Percentiles rank a stretch among this genome's conserved stretches.
Conservation (phyloP, 2,113 vertebrate genomes). For the Chionomys nivalis region DNA sequence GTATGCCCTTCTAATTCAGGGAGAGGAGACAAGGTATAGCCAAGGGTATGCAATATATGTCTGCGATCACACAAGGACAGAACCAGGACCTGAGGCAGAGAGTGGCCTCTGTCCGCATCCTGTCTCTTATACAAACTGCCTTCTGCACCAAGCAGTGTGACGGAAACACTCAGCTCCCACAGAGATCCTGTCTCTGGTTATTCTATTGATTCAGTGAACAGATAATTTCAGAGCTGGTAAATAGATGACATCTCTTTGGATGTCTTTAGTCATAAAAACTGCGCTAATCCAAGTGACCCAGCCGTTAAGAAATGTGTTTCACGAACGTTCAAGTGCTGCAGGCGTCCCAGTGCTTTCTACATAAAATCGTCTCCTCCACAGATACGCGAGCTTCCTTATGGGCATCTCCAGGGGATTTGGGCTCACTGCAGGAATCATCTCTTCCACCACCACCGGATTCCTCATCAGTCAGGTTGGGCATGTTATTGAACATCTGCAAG, state of each 20-base stretch:
- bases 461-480: slow-evolving; percentile 79
- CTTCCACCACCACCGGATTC: slow-evolving; percentile 77
- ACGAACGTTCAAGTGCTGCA: background rate
- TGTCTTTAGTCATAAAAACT: background rate
- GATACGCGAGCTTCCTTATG: slow-evolving; percentile 80
- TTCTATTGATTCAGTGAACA: background rate
- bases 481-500: slow-evolving; percentile 2
- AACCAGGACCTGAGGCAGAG: background rate
- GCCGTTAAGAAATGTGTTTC: background rate
- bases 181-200: background rate
- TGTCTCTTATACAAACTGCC: background rate
- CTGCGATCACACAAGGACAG: background rate
- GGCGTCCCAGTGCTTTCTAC: background rate
- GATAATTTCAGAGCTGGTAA: background rate
- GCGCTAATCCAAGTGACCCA: background rate
- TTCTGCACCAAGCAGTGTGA: background rate
- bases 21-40: background rate
- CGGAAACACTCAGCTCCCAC: background rate
- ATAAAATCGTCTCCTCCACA: slow-evolving; percentile 20
- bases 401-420: slow-evolving; percentile 78
- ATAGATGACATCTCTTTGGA: background rate
- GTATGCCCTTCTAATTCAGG: background rate
- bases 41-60: background rate
- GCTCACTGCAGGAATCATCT: slow-evolving; percentile 77
- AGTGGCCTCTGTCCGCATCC: background rate